Conservation (phyloP, 2,113 vertebrate genomes). For the Apodemus sylvaticus region DNA sequence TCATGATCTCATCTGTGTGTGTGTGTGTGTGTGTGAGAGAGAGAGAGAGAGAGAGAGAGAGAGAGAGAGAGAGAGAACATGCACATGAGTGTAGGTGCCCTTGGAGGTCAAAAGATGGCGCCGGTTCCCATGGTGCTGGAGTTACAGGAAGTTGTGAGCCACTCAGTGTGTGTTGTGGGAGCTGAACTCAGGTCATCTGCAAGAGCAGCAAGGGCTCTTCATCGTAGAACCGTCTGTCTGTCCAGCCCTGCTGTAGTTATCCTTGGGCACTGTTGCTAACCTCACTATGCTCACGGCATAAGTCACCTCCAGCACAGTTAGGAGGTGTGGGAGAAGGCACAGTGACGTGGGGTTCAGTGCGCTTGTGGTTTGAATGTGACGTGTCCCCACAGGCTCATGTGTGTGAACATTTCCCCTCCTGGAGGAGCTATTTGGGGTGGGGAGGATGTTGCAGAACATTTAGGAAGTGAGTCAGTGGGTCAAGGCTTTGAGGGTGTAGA, state of each 20-base stretch:
- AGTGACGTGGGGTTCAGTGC: no score
- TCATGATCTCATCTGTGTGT: not conserved
- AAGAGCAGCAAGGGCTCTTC: no score
- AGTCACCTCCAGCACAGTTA: not conserved
- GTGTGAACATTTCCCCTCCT: not conserved
- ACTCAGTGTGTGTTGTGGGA: not conserved
- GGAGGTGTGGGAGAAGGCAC: not conserved
- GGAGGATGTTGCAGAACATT: not conserved
- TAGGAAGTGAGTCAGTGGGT: not conserved
- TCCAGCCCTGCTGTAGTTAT: no score
- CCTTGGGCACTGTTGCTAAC: not conserved
- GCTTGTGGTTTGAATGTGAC: not conserved
- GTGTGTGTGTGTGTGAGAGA: not conserved
- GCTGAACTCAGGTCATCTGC: not conserved
- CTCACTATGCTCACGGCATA: not conserved
- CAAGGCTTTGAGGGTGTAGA: not conserved
- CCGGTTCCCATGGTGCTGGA: not conserved
- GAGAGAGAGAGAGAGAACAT: no score
- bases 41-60: no score
- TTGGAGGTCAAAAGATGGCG: not conserved
- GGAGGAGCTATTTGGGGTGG: no score
- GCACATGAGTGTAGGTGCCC: not conserved
- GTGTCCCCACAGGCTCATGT: not conserved
- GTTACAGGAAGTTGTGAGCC: not conserved
- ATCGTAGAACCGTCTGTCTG: not conserved